These are phyloP conservation scores for Lota lota DNA, from an alignment of 2,113 vertebrate species.

Conservation along the genomic window DNA sequence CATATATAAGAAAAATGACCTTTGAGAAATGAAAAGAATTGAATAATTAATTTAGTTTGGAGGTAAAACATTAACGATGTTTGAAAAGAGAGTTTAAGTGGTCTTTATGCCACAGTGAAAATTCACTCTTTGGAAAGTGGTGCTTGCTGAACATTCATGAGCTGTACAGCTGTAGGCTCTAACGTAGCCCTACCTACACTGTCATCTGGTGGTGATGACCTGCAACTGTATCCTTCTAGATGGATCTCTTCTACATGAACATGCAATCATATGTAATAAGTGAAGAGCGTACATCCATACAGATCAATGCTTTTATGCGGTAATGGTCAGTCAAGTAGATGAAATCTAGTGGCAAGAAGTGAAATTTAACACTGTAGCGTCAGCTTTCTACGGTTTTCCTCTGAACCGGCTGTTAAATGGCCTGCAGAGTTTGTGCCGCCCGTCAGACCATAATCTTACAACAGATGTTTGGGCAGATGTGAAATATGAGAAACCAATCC, in stretches of 20 bases:
- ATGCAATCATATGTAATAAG: too few species aligned
- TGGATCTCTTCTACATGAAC: background rate
- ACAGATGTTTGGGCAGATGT: slow-evolving; percentile 44
- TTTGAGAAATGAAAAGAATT: too few species aligned
- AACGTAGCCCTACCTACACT: slow-evolving; percentile 4
- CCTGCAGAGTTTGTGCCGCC: background rate
- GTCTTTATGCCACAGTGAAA: slow-evolving; percentile 2
- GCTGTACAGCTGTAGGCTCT: background rate
- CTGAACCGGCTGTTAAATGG: background rate
- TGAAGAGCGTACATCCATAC: too few species aligned
- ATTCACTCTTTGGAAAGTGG: background rate
- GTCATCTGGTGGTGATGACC: slow-evolving; percentile 30
- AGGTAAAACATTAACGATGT: too few species aligned
- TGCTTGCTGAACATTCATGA: background rate
- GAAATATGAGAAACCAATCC: slow-evolving; percentile 3
- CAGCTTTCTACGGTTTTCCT: background rate
- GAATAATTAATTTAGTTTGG: too few species aligned
- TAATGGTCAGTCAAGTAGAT: too few species aligned
- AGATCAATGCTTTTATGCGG: too few species aligned
- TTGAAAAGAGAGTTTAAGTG: background rate
- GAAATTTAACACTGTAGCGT: background rate
- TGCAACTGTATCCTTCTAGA: background rate
- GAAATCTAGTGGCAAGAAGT: too few species aligned
- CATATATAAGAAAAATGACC: too few species aligned
- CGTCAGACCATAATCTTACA: slow-evolving; percentile 15